Conservation (phyloP, 2,888 invertebrate species). For the Tenthredo notha region DNA sequence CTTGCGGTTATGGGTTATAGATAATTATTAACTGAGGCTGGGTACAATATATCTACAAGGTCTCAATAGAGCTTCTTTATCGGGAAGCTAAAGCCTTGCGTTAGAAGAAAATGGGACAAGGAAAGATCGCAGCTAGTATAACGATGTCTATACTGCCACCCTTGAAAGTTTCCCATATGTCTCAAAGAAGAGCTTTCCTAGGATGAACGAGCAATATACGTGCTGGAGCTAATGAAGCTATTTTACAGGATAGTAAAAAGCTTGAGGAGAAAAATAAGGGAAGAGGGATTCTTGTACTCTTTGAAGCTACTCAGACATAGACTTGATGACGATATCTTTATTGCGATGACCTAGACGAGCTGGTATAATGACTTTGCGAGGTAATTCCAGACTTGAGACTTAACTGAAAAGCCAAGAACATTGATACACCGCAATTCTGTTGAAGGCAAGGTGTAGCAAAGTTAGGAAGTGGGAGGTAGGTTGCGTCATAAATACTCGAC, state of each 20-base stretch:
- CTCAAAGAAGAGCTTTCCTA: conserved; percentile 25
- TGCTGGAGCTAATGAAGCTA: conserved; percentile 17
- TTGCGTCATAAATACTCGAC: conserved; percentile 4
- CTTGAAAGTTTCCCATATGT: conserved; percentile 25
- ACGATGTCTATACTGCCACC: conserved; percentile 19
- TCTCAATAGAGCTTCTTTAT: conserved; percentile 26
- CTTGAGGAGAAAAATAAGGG: background rate
- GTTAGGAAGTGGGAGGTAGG: background rate
- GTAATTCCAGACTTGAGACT: background rate
- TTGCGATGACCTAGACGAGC: background rate
- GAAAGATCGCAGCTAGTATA: conserved; percentile 13
- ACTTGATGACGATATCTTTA: background rate
- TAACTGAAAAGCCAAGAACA: conserved; percentile 27
- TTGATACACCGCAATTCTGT: background rate
- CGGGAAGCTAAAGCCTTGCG: conserved; percentile 1
- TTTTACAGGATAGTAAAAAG: background rate
- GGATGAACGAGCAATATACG: conserved; percentile 23
- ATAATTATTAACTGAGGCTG: conserved; percentile 19
- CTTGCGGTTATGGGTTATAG: background rate
- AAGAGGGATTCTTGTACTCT: background rate
- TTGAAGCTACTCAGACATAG: background rate
- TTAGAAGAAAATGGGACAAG: conserved; percentile 18
- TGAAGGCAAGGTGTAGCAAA: background rate
- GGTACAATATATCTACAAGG: conserved; percentile 21
- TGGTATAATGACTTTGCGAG: background rate